These are phyloP conservation scores for Cacoxenus indagator DNA, from an alignment of 2,888 invertebrate species.

Conservation along the genomic window DNA sequence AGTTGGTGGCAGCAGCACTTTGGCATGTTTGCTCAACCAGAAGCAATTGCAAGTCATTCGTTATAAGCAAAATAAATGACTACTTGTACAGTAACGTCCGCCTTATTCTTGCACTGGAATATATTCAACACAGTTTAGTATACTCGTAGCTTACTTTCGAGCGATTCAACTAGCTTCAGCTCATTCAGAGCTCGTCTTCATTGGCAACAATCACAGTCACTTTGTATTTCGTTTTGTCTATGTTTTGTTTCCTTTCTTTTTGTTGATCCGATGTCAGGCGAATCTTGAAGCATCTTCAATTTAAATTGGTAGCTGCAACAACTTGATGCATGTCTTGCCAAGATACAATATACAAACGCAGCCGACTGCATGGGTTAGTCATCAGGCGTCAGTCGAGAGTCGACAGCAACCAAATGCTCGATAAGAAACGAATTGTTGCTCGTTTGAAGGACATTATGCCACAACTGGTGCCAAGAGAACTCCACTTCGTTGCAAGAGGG, in stretches of 20 bases:
- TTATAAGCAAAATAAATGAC: conserved; percentile 64
- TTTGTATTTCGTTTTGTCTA: background rate
- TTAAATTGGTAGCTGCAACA: conserved; percentile 30
- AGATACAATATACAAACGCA: background rate
- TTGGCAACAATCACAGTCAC: background rate
- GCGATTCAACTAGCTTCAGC: background rate
- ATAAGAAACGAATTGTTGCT: conserved; percentile 60
- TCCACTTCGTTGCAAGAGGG: background rate
- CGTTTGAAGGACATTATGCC: conserved; percentile 57
- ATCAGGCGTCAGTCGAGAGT: too few species aligned
- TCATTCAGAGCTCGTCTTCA: background rate
- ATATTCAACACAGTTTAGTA: conserved; percentile 6
- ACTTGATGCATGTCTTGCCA: conserved; percentile 52
- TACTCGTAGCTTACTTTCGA: too few species aligned
- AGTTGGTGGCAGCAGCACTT: background rate
- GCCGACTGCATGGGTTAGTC: background rate
- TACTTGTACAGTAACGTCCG: conserved; percentile 44
- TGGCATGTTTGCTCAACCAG: conserved; percentile 58
- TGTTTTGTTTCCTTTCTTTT: background rate
- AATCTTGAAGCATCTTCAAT: conserved; percentile 19
- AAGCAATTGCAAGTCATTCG: conserved; percentile 64
- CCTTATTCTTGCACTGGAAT: conserved; percentile 44
- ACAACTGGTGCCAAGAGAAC: conserved; percentile 13
- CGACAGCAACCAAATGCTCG: background rate
- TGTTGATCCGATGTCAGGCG: background rate